These are phyloP conservation scores for Erethizon dorsatum DNA, from an alignment of 2,797 vertebrate species.

Conservation along the genomic window DNA sequence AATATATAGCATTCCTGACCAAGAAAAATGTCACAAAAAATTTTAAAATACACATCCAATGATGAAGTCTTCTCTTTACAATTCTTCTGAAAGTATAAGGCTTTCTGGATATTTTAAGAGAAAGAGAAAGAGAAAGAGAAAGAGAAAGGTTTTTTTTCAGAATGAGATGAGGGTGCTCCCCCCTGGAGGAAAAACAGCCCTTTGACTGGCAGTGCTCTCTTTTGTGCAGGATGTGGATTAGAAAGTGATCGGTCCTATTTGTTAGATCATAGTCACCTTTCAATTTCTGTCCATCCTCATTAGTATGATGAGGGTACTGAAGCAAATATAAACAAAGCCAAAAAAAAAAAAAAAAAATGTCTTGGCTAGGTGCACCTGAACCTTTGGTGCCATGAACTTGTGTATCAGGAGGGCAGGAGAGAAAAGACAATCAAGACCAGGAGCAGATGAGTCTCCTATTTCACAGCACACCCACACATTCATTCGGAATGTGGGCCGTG, in stretches of 20 bases:
- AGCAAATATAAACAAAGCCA: background rate
- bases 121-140: background rate
- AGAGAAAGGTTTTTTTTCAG: background rate
- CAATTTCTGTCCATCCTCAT: background rate
- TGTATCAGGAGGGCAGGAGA: conserved; percentile 58
- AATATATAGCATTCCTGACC: background rate
- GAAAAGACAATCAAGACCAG: background rate
- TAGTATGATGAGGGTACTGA: conserved; percentile 45
- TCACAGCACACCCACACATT: conserved; percentile 72
- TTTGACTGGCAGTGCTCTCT: background rate
- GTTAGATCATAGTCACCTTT: conserved; percentile 29
- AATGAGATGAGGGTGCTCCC: background rate
- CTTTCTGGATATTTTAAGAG: background rate
- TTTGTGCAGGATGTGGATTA: conserved; percentile 38
- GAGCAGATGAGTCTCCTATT: conserved; percentile 65
- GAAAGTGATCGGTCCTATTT: background rate
- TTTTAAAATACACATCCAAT: background rate
- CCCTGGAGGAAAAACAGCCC: background rate
- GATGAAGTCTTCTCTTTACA: background rate
- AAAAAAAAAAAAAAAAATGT: background rate
- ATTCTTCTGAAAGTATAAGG: background rate
- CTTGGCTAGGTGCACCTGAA: conserved; percentile 1
- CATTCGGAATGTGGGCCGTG: conserved; percentile 63
- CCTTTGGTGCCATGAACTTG: conserved; percentile 48
- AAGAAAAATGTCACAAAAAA: background rate